A percentile compares a stretch with the other conserved stretches of the same genome.
Evolutionary conservation across 2,113 vertebrate genomes (phyloP).

Genomic region (Miniopterus natalensis): DNA sequence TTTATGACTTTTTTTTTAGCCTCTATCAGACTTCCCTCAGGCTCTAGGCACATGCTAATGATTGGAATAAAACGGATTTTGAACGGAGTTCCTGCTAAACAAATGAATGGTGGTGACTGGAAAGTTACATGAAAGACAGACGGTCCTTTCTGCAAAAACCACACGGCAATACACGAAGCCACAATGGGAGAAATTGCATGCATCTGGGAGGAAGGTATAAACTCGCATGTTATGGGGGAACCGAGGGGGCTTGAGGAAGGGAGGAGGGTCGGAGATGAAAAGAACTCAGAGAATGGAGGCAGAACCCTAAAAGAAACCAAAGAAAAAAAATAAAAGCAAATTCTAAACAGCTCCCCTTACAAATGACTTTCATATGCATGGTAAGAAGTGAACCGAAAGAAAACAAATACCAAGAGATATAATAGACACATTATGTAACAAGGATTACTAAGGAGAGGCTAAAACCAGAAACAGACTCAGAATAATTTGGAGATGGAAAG

Average conservation of each 20-base stretch:
- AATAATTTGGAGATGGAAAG: conserved; percentile 76
- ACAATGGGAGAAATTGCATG: background rate
- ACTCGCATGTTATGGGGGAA: conserved; percentile 15
- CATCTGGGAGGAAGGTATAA: conserved; percentile 60
- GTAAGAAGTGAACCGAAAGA: conserved; percentile 72
- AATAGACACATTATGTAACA: conserved; percentile 79
- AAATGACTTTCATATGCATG: conserved; percentile 84
- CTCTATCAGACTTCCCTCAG: conserved; percentile 57
- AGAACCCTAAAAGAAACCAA: conserved; percentile 70
- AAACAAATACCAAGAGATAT: conserved; percentile 81
- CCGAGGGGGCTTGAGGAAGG: background rate
- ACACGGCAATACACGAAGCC: conserved; percentile 24
- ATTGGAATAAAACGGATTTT: conserved; percentile 59
- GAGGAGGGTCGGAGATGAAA: conserved; percentile 54
- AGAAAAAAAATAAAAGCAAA: conserved; percentile 70
- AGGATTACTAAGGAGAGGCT: conserved; percentile 77
- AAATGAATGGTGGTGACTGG: conserved; percentile 45
- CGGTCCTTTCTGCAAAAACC: conserved; percentile 53
- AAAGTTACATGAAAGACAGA: conserved; percentile 43
- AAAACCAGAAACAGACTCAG: conserved; percentile 81
- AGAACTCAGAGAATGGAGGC: conserved; percentile 59
- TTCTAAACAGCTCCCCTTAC: conserved; percentile 78
- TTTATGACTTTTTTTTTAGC: background rate
- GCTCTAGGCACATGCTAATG: background rate
- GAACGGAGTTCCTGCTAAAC: conserved; percentile 48